Evolutionary conservation across 2,113 vertebrate species (phyloP).

Genomic region (Rhombomys opimus): DNA sequence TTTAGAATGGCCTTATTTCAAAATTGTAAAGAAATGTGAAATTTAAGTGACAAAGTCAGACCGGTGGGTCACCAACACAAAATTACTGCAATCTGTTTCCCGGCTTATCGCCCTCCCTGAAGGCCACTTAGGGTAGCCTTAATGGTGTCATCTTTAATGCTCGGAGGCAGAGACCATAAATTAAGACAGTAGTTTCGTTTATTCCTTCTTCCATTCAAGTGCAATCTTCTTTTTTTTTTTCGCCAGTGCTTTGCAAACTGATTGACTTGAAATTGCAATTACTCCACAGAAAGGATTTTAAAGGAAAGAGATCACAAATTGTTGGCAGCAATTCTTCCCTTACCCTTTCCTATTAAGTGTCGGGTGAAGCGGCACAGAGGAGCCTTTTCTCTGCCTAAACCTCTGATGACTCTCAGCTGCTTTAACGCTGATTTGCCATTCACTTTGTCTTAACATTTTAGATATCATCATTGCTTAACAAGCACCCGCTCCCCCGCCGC

Average conservation of each 20-base stretch:
- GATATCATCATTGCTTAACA: neutral
- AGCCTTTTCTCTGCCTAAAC: neutral
- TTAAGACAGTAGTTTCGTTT: slow-evolving; percentile 57
- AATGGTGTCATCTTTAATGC: slow-evolving; percentile 42
- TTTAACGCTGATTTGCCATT: neutral
- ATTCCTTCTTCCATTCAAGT: slow-evolving; percentile 47
- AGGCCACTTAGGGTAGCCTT: slow-evolving; percentile 34
- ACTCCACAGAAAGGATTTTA: slow-evolving; percentile 40
- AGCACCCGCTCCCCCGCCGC: neutral
- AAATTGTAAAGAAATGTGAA: slow-evolving; percentile 53
- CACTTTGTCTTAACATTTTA: neutral
- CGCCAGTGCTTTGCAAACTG: slow-evolving; percentile 21
- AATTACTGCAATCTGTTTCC: slow-evolving; percentile 51
- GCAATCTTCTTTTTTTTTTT: slow-evolving; percentile 43
- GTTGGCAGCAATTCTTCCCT: slow-evolving; percentile 11
- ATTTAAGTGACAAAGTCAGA: slow-evolving; percentile 47
- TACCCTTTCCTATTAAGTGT: neutral
- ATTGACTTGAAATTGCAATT: slow-evolving; percentile 61
- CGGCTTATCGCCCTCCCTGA: slow-evolving; percentile 37
- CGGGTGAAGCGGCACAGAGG: accelerated
- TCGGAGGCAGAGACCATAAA: slow-evolving; percentile 46
- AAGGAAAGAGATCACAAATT: slow-evolving; percentile 13
- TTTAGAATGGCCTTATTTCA: slow-evolving; percentile 40
- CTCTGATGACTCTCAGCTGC: neutral
- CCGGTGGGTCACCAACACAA: slow-evolving; percentile 43